A percentile compares a stretch with the other conserved stretches of the same genome.
These are phyloP conservation scores for Romanomermis culicivorax DNA, from an alignment of 2,888 invertebrate genomes.

Conservation along the genomic window DNA sequence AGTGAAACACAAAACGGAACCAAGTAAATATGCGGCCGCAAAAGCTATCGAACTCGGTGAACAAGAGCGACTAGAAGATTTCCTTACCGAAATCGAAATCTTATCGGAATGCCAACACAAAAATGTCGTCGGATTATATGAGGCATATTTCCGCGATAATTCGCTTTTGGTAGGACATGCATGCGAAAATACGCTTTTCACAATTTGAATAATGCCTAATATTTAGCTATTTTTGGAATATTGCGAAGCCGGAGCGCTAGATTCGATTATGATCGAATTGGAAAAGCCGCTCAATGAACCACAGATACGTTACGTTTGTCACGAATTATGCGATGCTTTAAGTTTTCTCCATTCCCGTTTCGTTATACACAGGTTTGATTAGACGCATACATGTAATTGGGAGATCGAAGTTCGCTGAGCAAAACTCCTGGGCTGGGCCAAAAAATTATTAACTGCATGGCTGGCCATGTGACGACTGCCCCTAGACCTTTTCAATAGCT, in stretches of 20 bases:
- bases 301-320: conserved; percentile 83
- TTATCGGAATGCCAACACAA: conserved; percentile 75
- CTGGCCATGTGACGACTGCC: no score
- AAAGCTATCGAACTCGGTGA: conserved; percentile 52
- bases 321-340: conserved; percentile 42
- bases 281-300: conserved; percentile 80
- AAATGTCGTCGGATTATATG: conserved; percentile 82
- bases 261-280: conserved; percentile 94
- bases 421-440: no score
- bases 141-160: conserved; percentile 75
- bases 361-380: conserved; percentile 88
- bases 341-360: conserved; percentile 68
- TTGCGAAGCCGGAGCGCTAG: conserved; percentile 94
- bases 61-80: conserved; percentile 91
- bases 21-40: conserved; percentile 19
- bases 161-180: conserved; percentile 71
- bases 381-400: no score
- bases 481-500: no score
- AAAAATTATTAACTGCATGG: no score
- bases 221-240: conserved; percentile 88
- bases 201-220: no score
- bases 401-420: no score
- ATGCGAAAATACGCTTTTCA: no score
- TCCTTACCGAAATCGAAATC: conserved; percentile 96
- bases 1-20: conserved; percentile 15